phyloP scores from a whole-genome alignment of 2,888 invertebrate genomes.

The Himalopsyche tibetana region DNA sequence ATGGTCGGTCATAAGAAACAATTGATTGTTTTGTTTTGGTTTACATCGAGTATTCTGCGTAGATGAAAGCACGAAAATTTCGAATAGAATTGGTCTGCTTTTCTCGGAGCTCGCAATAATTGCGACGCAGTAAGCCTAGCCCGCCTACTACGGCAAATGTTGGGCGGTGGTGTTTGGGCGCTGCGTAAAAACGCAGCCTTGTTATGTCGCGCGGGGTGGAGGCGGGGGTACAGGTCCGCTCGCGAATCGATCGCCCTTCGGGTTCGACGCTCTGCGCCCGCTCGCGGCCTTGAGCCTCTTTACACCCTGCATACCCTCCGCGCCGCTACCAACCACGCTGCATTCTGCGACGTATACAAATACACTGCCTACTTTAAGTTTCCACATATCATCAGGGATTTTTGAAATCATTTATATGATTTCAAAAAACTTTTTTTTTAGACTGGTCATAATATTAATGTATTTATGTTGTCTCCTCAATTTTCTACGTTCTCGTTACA shows the following conservation, averaged over 20 bases:
- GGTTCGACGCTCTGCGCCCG: constrained; percentile 47
- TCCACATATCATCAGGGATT: background rate
- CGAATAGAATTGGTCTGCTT: background rate
- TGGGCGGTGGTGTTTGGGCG: constrained; percentile 49
- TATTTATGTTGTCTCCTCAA: too few species aligned
- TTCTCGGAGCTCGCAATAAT: constrained; percentile 22
- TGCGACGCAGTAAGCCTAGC: constrained; percentile 26
- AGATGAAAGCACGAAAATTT: background rate
- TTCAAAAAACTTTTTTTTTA: too few species aligned
- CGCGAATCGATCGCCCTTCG: constrained; percentile 54
- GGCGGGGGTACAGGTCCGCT: constrained; percentile 54
- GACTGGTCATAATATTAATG: too few species aligned
- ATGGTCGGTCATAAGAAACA: too few species aligned
- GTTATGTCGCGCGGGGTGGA: constrained; percentile 52
- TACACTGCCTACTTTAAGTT: background rate
- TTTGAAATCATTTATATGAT: too few species aligned
- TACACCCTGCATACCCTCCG: constrained; percentile 45
- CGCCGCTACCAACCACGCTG: constrained; percentile 38
- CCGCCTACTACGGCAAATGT: constrained; percentile 48
- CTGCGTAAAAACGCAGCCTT: constrained; percentile 61
- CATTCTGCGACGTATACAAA: constrained; percentile 41
- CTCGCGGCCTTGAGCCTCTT: constrained; percentile 50
- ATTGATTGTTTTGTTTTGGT: too few species aligned
- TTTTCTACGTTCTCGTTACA: too few species aligned
- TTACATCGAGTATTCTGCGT: too few species aligned